Evolutionary conservation across 2,888 invertebrate species (phyloP), one percentile per base, ranked within the genome.

Genomic region (Hypomecis atomaria): DNA sequence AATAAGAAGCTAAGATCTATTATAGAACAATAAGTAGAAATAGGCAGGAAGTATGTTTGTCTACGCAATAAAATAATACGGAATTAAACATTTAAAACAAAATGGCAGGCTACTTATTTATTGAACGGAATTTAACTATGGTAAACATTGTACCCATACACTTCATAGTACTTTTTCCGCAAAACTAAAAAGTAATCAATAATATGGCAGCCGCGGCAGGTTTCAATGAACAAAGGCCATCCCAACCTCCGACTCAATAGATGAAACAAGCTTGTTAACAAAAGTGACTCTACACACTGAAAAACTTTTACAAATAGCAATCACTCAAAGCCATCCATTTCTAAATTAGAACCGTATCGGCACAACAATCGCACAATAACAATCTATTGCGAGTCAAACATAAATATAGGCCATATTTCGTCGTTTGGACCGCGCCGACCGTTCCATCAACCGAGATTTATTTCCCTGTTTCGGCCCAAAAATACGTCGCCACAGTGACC

Each of bases 281-380:
- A 58, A 56, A 54, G 49, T 48, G 45, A 42, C 57, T 53, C 45
- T 65, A 62, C 66, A 63, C 59, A 66, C 50, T 62, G 63, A 60
- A 61, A 69, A 68, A 68, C 61, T 71, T 72, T 66, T 61, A 68
- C 66, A 69, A 69, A 62, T 59, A 50, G 58, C 71, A 68, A 71
- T 71, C 66, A 71, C 69, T 71, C 71, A 67, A 60, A 68, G 62
- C 66, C 71, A 65, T 70, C 71, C 71, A 72, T 72, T 72, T 70
- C 71, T 68, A 72, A 72, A 72, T 72, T 68, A 72, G 72, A 70
- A 68, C 65, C 67, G 66, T 72, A 71, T 71, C 72, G 69, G 68
- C 62, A 68, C 70, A 71, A 71, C 72, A 72, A 72, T 72, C 72
- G 69, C 56, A 71, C 72, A 72, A 72, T 71, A 72, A 72, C 72